These are phyloP conservation scores for Crypturellus undulatus DNA, from an alignment of 2,113 vertebrate species.

Conservation along the genomic window DNA sequence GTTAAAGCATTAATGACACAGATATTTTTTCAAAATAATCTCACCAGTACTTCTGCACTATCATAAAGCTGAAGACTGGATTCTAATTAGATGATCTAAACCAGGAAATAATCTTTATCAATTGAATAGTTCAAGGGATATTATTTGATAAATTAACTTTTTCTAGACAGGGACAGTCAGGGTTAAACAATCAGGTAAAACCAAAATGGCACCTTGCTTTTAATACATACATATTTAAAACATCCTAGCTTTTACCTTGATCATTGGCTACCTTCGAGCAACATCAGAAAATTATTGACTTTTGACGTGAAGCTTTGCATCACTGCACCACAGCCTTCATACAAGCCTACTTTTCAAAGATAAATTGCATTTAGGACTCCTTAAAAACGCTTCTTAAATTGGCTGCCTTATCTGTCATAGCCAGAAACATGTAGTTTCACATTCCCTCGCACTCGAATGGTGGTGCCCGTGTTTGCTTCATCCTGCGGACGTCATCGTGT, in stretches of 20 bases:
- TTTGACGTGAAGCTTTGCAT: constrained; percentile 44
- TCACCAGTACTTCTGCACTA: neutral
- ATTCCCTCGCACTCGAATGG: neutral
- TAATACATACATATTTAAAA: neutral
- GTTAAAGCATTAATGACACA: neutral
- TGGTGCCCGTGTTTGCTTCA: neutral
- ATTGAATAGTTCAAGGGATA: neutral
- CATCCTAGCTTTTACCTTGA: neutral
- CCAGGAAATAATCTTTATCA: neutral
- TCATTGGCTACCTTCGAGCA: constrained; percentile 48
- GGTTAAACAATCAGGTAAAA: constrained; percentile 15
- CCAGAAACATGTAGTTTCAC: constrained; percentile 69
- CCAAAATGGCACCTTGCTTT: constrained; percentile 32
- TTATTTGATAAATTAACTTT: neutral
- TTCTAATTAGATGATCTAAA: neutral
- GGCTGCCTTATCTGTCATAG: constrained; percentile 76
- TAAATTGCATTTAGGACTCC: constrained; percentile 66
- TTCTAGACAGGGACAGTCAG: neutral
- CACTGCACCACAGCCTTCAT: constrained; percentile 58
- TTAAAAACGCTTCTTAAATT: constrained; percentile 55
- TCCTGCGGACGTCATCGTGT: neutral
- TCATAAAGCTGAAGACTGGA: neutral
- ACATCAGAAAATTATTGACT: constrained; percentile 63
- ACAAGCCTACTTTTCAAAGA: constrained; percentile 74
- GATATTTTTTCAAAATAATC: neutral